These are phyloP conservation scores for Chrysolina oricalcia DNA, from an alignment of 2,888 invertebrate species.

Conservation along the genomic window DNA sequence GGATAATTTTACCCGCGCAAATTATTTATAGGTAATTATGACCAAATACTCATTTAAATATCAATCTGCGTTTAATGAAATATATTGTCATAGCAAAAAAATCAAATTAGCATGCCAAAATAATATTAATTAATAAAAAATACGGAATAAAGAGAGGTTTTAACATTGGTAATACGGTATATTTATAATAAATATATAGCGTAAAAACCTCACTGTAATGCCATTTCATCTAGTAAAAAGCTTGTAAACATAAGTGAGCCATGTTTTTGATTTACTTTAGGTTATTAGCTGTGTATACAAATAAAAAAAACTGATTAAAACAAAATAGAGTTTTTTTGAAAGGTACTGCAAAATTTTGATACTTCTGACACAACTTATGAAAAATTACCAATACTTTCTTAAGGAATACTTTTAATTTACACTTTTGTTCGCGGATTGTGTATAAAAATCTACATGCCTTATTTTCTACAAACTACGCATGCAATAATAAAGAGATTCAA, in stretches of 20 bases:
- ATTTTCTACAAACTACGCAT: constrained; percentile 59
- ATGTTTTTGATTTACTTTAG: not conserved
- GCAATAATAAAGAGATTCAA: constrained; percentile 53
- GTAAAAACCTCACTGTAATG: constrained; percentile 10
- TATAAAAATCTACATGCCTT: constrained; percentile 59
- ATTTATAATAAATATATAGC: not conserved
- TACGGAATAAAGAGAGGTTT: constrained; percentile 42
- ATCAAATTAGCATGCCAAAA: constrained; percentile 53
- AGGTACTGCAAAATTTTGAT: not conserved
- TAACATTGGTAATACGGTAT: constrained; percentile 30
- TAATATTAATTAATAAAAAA: constrained; percentile 34
- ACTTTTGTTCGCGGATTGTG: not conserved
- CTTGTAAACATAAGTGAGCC: not conserved
- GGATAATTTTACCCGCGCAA: not conserved
- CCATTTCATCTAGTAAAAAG: constrained; percentile 18
- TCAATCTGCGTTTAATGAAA: not conserved
- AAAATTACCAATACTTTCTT: not conserved
- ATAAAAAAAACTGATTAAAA: not conserved
- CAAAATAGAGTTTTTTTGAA: not conserved
- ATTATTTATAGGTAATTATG: not conserved
- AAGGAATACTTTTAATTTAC: not conserved
- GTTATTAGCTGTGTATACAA: not conserved
- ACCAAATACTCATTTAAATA: not conserved
- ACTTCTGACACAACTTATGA: not conserved
- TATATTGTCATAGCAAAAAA: constrained; percentile 41